These are phyloP conservation scores for Cisticola juncidis DNA, from an alignment of 2,113 vertebrate species.

Conservation along the genomic window DNA sequence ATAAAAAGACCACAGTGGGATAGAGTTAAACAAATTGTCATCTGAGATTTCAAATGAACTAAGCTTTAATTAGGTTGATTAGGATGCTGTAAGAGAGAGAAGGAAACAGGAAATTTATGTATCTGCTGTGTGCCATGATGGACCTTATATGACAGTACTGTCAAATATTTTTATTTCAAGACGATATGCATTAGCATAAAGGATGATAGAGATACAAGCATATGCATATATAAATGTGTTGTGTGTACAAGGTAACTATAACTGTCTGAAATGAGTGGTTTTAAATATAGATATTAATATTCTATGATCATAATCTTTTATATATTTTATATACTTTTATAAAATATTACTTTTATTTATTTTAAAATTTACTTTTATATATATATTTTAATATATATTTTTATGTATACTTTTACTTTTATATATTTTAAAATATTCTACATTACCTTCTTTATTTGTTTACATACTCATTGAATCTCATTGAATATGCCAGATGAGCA, in stretches of 20 bases:
- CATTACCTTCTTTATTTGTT: background rate
- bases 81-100: conserved; percentile 82
- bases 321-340: background rate
- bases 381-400: background rate
- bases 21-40: conserved; percentile 98
- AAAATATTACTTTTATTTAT: too few species aligned
- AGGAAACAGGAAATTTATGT: conserved; percentile 83
- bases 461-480: background rate
- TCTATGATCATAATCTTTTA: background rate
- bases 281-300: background rate
- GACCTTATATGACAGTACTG: conserved; percentile 51
- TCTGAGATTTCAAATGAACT: conserved; percentile 96
- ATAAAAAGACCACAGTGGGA: conserved; percentile 95
- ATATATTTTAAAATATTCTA: background rate
- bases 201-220: background rate
- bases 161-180: conserved; percentile 64
- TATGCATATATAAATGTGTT: background rate
- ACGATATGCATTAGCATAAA: conserved; percentile 12
- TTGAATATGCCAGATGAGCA: background rate
- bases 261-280: background rate
- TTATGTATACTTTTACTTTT: too few species aligned
- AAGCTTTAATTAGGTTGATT: conserved; percentile 99
- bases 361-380: too few species aligned
- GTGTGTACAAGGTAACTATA: background rate
- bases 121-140: conserved; percentile 72